Conservation (phyloP, 2,797 vertebrate species). For the Oryzias sinensis region DNA sequence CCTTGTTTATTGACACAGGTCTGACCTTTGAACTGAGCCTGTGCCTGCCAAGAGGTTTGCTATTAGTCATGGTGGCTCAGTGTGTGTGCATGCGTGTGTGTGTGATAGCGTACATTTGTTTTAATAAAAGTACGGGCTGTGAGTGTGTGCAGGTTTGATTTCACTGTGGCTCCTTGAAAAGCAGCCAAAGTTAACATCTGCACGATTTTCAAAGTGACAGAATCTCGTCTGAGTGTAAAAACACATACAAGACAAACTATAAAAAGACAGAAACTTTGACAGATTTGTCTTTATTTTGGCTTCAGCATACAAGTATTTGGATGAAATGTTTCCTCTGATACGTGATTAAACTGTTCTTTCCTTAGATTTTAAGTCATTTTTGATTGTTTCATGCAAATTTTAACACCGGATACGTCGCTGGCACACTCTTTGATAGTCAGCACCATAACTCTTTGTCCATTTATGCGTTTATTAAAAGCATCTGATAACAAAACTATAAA, state of each 20-base stretch:
- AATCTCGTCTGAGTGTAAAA: conserved; percentile 46
- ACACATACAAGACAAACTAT: conserved; percentile 36
- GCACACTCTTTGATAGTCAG: too few relatives aligned
- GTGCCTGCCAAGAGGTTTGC: conserved; percentile 61
- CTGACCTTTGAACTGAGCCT: conserved; percentile 63
- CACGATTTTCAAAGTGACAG: conserved; percentile 41
- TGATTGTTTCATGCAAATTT: too few relatives aligned
- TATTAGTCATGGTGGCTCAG: conserved; percentile 72
- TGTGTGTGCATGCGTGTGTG: conserved; percentile 37
- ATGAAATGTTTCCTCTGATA: too few relatives aligned
- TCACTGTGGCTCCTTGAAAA: conserved; percentile 32
- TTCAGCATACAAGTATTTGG: too few relatives aligned
- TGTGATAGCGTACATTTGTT: conserved; percentile 15
- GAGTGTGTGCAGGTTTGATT: conserved; percentile 13
- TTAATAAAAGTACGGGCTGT: conserved; percentile 4
- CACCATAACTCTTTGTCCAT: too few relatives aligned
- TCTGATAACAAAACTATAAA: too few relatives aligned
- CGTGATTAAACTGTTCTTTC: too few relatives aligned
- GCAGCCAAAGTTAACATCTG: conserved; percentile 49
- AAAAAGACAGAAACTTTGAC: background rate
- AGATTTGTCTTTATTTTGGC: background rate
- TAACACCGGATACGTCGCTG: too few relatives aligned
- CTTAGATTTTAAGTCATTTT: too few relatives aligned
- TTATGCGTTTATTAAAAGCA: too few relatives aligned
- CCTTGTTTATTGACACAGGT: conserved; percentile 71